Percentiles rank a stretch among this genome's conserved stretches.
Evolutionary conservation across 2,113 vertebrate genomes (phyloP).

Genomic region (Ahaetulla prasina): DNA sequence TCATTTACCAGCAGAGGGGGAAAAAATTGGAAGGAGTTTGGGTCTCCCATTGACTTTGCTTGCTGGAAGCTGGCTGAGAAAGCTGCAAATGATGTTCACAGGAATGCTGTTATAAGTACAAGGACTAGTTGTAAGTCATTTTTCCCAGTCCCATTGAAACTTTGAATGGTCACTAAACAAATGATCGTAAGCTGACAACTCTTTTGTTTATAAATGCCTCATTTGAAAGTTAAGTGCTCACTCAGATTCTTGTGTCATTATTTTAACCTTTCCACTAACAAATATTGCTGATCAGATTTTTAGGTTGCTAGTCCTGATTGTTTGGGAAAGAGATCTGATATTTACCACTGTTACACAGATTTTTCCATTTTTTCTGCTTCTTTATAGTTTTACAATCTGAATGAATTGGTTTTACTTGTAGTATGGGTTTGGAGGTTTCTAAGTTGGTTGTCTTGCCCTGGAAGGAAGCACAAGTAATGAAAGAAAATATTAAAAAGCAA

Average conservation of each 20-base stretch:
- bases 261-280: background rate
- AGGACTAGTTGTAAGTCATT: background rate
- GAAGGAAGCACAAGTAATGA: background rate
- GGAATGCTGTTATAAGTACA: background rate
- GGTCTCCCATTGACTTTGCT: background rate
- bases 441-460: background rate
- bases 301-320: background rate
- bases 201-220: background rate
- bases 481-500: background rate
- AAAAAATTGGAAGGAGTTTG: background rate
- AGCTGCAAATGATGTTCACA: background rate
- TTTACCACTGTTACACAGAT: background rate
- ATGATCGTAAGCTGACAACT: background rate
- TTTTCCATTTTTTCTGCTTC: background rate
- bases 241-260: background rate
- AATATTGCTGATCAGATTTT: background rate
- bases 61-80: background rate
- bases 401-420: background rate
- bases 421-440: background rate
- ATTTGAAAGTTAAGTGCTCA: background rate
- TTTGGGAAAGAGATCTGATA: background rate
- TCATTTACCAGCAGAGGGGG: background rate
- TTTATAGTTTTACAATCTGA: background rate
- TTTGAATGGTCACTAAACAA: background rate
- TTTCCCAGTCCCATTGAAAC: background rate